phyloP scores from a whole-genome alignment of 2,888 invertebrate species.

The Pyrocoelia pectoralis region DNA sequence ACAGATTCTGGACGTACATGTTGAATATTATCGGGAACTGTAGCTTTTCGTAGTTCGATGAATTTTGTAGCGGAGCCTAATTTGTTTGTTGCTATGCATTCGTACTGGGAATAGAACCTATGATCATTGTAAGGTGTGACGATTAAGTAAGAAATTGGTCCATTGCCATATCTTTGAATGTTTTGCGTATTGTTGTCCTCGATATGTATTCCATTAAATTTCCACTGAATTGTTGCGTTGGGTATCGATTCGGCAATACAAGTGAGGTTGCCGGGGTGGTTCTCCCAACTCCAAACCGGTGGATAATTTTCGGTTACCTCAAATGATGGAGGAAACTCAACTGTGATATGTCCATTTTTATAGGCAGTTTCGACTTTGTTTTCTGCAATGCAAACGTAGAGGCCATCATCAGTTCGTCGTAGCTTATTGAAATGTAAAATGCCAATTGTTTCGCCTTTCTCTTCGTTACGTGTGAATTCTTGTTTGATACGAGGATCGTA shows the following conservation, averaged over 20 bases:
- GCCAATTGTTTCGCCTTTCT: constrained; percentile 69
- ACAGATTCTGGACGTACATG: constrained; percentile 73
- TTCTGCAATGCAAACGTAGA: constrained; percentile 86
- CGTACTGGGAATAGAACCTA: constrained; percentile 76
- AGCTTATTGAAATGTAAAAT: constrained; percentile 73
- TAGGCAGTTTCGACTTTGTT: constrained; percentile 76
- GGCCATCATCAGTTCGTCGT: constrained; percentile 80
- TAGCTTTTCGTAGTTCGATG: constrained; percentile 79
- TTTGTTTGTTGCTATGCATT: constrained; percentile 81
- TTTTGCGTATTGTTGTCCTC: constrained; percentile 60
- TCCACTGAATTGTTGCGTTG: constrained; percentile 92
- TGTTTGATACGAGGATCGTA: constrained; percentile 74
- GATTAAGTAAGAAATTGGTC: constrained; percentile 76
- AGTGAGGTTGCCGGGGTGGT: constrained; percentile 81
- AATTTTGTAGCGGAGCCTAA: constrained; percentile 73
- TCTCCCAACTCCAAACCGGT: constrained; percentile 86
- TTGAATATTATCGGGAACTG: constrained; percentile 71
- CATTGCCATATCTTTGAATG: constrained; percentile 70
- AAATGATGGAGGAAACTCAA: constrained; percentile 85
- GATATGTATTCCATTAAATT: constrained; percentile 59
- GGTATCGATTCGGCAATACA: constrained; percentile 89
- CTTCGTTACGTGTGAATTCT: constrained; percentile 64
- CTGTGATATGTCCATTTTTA: constrained; percentile 82
- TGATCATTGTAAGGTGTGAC: constrained; percentile 72
- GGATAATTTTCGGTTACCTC: constrained; percentile 70